Conservation (phyloP, 2,797 vertebrate species). For the Molossus molossus region DNA sequence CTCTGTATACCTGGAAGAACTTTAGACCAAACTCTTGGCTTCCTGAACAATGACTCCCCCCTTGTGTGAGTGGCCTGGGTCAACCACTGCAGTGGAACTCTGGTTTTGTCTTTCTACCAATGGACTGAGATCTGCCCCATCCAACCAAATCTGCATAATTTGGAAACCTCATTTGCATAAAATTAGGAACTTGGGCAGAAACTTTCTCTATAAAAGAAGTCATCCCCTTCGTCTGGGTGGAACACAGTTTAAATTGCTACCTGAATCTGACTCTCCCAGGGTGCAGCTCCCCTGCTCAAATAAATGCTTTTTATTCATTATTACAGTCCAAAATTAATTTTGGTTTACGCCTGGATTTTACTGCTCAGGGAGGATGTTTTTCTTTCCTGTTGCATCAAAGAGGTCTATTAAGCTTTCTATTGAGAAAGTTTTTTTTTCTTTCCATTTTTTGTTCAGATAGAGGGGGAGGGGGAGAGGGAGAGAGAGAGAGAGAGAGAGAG, state of each 20-base stretch:
- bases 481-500: too few relatives aligned
- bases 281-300: neutral
- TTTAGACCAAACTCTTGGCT: neutral
- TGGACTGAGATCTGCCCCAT: neutral
- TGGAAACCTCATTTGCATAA: neutral
- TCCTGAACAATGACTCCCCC: neutral
- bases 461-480: too few relatives aligned
- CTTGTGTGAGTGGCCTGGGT: neutral
- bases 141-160: neutral
- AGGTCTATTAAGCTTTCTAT: neutral
- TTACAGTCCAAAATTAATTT: neutral
- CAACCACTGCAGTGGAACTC: neutral
- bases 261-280: neutral
- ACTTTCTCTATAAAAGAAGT: neutral
- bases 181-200: neutral
- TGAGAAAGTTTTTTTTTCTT: too few relatives aligned
- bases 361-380: neutral
- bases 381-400: slow-evolving; percentile 29
- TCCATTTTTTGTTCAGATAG: too few relatives aligned
- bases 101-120: neutral
- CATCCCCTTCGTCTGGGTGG: neutral
- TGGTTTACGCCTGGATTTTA: slow-evolving; percentile 20
- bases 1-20: neutral
- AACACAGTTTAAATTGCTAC: neutral
- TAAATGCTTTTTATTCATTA: neutral